Evolutionary conservation across 2,888 invertebrate genomes (phyloP).

Genomic region (Bombylius discolor): DNA sequence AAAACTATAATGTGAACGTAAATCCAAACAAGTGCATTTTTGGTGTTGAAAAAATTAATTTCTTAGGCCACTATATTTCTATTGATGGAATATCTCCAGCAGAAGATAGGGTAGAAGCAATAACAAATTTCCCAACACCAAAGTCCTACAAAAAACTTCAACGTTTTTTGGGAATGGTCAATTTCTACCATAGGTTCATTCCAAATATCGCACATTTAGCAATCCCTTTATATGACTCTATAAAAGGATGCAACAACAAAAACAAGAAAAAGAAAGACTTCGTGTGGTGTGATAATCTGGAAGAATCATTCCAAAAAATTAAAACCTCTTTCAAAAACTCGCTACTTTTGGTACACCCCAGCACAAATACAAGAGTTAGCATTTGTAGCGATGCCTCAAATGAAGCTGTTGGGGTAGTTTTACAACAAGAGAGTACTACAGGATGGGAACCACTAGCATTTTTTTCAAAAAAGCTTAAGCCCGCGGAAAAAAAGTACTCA

Average conservation of each 20-base stretch:
- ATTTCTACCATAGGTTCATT: too few species aligned
- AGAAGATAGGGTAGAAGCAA: too few species aligned
- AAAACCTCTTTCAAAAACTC: background rate
- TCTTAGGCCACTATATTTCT: too few species aligned
- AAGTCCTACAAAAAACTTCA: too few species aligned
- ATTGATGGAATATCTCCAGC: too few species aligned
- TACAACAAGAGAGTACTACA: conserved; percentile 15
- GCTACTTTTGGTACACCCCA: conserved; percentile 6
- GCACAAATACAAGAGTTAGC: background rate
- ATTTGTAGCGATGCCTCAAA: conserved; percentile 15
- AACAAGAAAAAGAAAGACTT: background rate
- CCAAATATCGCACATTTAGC: too few species aligned
- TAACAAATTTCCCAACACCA: too few species aligned
- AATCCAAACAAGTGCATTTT: too few species aligned
- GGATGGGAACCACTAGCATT: conserved; percentile 18
- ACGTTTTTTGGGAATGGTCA: too few species aligned
- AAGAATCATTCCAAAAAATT: background rate
- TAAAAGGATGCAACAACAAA: background rate
- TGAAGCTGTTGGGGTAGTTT: conserved; percentile 16
- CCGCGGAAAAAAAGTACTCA: conserved; percentile 18
- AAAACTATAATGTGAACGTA: too few species aligned
- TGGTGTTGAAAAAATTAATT: too few species aligned
- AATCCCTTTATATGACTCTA: too few species aligned
- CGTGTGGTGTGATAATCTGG: background rate
- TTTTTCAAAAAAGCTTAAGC: conserved; percentile 19